These are phyloP conservation scores for Thera britannica DNA, from an alignment of 2,888 invertebrate genomes.

Conservation along the genomic window DNA sequence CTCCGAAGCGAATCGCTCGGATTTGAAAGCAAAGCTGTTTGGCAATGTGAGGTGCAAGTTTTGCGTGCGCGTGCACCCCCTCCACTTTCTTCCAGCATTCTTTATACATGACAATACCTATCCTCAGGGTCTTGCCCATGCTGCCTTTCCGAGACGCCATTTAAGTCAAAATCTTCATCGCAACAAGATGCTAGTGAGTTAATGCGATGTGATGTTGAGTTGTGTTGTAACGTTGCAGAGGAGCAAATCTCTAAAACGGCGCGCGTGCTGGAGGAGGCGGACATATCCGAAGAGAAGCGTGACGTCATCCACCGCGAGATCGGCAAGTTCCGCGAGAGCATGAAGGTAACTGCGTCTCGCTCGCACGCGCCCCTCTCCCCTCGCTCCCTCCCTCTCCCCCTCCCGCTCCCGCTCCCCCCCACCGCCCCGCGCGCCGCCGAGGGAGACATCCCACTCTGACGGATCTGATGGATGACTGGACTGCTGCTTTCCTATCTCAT, in stretches of 20 bases:
- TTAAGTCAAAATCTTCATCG: too few relatives aligned
- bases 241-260: conserved; percentile 87
- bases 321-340: conserved; percentile 98
- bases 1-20: too few relatives aligned
- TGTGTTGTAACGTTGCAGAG: conserved; percentile 70
- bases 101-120: too few relatives aligned
- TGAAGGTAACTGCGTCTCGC: conserved; percentile 90
- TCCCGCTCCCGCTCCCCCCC: not conserved
- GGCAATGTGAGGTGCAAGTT: too few relatives aligned
- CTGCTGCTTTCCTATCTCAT: not conserved
- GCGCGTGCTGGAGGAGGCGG: conserved; percentile 91
- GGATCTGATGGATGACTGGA: conserved; percentile 3
- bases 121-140: too few relatives aligned
- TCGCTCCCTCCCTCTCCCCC: conserved; percentile 22
- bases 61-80: too few relatives aligned
- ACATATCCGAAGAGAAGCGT: conserved; percentile 98
- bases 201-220: too few relatives aligned
- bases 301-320: conserved; percentile 98
- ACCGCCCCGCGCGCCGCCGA: conserved; percentile 25
- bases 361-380: conserved; percentile 16
- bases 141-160: too few relatives aligned
- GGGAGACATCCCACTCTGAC: conserved; percentile 32
- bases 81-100: too few relatives aligned
- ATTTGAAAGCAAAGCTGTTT: too few relatives aligned
- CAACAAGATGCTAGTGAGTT: too few relatives aligned